phyloP scores from a whole-genome alignment of 2,113 vertebrate genomes.

The Cryptomyrus ogoouensis region DNA sequence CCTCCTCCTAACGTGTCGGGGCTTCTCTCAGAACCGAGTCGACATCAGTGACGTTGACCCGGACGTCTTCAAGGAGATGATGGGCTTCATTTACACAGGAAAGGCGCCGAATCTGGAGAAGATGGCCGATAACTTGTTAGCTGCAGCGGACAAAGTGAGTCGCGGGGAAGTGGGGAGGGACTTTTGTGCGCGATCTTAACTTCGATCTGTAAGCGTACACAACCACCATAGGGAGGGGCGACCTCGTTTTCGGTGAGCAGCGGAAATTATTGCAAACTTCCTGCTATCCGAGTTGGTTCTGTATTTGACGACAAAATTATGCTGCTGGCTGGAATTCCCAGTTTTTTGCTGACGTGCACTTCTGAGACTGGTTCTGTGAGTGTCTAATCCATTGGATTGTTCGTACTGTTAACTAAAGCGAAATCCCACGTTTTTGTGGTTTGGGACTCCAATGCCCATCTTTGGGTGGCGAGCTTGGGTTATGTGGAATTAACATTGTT shows the following conservation, averaged over 20 bases:
- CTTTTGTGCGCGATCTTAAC: slow-evolving; percentile 24
- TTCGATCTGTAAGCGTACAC: not conserved
- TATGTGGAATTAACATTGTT: not conserved
- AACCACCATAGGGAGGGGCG: not conserved
- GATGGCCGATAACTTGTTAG: slow-evolving; percentile 84
- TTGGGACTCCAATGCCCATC: not conserved
- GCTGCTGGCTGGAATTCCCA: not conserved
- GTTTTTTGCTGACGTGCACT: not conserved
- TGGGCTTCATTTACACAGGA: slow-evolving; percentile 84
- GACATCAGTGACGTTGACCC: slow-evolving; percentile 83
- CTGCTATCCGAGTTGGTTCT: not conserved
- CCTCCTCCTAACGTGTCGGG: not conserved
- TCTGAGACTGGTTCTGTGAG: not conserved
- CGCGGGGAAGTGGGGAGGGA: not conserved
- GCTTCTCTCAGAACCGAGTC: slow-evolving; percentile 68
- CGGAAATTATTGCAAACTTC: not conserved
- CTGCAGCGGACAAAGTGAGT: slow-evolving; percentile 87
- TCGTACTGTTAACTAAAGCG: not conserved
- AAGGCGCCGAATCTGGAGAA: slow-evolving; percentile 81
- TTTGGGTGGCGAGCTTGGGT: not conserved
- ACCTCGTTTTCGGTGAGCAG: not conserved
- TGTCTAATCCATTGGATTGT: not conserved
- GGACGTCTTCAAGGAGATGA: slow-evolving; percentile 87
- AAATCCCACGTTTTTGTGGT: not conserved
- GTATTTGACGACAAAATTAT: not conserved